Evolutionary conservation across 2,888 invertebrate genomes (phyloP).

Genomic region (Thereva unica): DNA sequence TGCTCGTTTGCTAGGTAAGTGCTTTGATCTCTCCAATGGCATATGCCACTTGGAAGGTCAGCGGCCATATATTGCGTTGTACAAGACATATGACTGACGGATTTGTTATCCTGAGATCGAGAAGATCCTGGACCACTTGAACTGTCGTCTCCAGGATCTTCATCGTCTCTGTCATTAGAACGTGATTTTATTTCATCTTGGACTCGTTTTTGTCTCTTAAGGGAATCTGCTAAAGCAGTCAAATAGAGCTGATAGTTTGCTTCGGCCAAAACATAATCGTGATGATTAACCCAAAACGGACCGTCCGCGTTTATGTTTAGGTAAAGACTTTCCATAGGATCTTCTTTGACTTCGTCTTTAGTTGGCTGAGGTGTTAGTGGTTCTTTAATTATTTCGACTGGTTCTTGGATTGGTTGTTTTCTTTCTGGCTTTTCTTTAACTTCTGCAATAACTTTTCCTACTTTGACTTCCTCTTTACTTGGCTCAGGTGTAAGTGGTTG

Average conservation of each 20-base stretch:
- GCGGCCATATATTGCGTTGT: conserved; percentile 69
- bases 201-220: conserved; percentile 44
- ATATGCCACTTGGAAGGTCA: conserved; percentile 78
- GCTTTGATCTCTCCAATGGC: conserved; percentile 80
- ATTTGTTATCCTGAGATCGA: conserved; percentile 46
- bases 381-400: background rate
- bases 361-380: too few relatives aligned
- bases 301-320: conserved; percentile 58
- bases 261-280: conserved; percentile 69
- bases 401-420: too few relatives aligned
- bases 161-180: conserved; percentile 61
- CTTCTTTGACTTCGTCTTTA: background rate
- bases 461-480: background rate
- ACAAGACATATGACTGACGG: conserved; percentile 51
- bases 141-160: conserved; percentile 65
- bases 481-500: background rate
- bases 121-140: conserved; percentile 60
- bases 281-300: conserved; percentile 66
- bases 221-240: conserved; percentile 54
- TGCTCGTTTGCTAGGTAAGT: conserved; percentile 72
- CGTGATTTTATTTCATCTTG: conserved; percentile 40
- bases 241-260: conserved; percentile 62
- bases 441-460: too few relatives aligned
- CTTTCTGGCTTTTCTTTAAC: too few relatives aligned
- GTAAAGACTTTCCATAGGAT: conserved; percentile 12